Percentiles rank a stretch among this genome's conserved stretches.
Conservation (phyloP, 2,888 invertebrate species). For the Argyresthia albistria region DNA sequence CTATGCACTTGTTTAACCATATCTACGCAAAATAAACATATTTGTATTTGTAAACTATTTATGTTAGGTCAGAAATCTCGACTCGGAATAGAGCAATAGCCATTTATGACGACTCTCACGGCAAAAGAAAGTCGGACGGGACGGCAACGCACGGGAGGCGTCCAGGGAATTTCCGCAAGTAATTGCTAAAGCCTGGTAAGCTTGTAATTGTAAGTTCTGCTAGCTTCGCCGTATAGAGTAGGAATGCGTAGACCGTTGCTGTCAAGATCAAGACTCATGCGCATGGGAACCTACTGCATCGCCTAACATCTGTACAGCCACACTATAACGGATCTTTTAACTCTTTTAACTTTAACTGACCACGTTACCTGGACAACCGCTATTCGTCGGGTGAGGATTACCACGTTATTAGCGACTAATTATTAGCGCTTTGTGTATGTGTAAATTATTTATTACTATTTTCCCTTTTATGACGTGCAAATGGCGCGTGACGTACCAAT, state of each 20-base stretch:
- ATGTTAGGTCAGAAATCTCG: no score
- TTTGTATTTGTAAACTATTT: no score
- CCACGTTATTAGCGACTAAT: no score
- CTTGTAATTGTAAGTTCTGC: conserved; percentile 55
- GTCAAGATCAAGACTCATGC: not conserved
- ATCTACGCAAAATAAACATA: no score
- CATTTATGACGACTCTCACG: conserved; percentile 9
- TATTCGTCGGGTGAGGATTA: no score
- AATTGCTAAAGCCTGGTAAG: conserved; percentile 2
- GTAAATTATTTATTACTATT: no score
- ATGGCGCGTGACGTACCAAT: no score
- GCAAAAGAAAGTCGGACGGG: conserved; percentile 40
- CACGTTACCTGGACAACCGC: no score
- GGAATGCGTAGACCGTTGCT: conserved; percentile 30
- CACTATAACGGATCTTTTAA: conserved; percentile 29
- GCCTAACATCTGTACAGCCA: conserved; percentile 31
- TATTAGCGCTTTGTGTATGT: no score
- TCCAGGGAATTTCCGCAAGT: conserved; percentile 43
- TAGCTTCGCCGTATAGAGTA: conserved; percentile 54
- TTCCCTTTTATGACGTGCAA: no score
- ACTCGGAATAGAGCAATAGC: no score
- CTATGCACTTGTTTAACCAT: no score
- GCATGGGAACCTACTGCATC: conserved; percentile 11
- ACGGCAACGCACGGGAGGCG: conserved; percentile 29
- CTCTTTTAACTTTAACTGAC: not conserved